Conservation (phyloP, 2,888 invertebrate species). For the Drosophila eohydei region DNA sequence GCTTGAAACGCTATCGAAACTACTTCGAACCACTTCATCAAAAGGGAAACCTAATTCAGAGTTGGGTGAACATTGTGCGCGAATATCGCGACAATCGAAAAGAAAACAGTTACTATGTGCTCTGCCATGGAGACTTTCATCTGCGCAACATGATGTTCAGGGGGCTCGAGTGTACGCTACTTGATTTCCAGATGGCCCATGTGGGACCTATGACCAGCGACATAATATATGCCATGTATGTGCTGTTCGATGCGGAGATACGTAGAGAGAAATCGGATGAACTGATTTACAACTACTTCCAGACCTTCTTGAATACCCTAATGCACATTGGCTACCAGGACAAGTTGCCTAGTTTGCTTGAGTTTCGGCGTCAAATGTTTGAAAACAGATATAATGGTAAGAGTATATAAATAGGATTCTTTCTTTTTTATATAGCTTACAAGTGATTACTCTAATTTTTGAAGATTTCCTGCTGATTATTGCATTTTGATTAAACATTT, state of each 20-base stretch:
- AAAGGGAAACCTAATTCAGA: slow-evolving; percentile 29
- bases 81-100: slow-evolving; percentile 54
- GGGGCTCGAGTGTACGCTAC: slow-evolving; percentile 45
- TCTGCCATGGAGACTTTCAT: slow-evolving; percentile 73
- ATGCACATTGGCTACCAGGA: slow-evolving; percentile 49
- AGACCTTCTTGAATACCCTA: slow-evolving; percentile 47
- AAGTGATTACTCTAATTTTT: background rate
- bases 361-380: slow-evolving; percentile 56
- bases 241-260: slow-evolving; percentile 47
- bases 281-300: slow-evolving; percentile 61
- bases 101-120: slow-evolving; percentile 49
- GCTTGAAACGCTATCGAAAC: slow-evolving; percentile 47
- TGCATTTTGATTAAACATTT: slow-evolving; percentile 27
- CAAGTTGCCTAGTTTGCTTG: slow-evolving; percentile 47
- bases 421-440: background rate
- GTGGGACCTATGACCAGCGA: slow-evolving; percentile 60
- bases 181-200: slow-evolving; percentile 65
- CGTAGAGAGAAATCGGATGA: slow-evolving; percentile 51
- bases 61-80: slow-evolving; percentile 17
- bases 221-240: slow-evolving; percentile 53
- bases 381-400: slow-evolving; percentile 54
- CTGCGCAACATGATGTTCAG: slow-evolving; percentile 70
- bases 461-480: slow-evolving; percentile 37
- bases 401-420: background rate
- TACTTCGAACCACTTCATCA: slow-evolving; percentile 49